Base-by-base conservation (phyloP, 2,797 vertebrate genomes). In the Gila robusta region DNA sequence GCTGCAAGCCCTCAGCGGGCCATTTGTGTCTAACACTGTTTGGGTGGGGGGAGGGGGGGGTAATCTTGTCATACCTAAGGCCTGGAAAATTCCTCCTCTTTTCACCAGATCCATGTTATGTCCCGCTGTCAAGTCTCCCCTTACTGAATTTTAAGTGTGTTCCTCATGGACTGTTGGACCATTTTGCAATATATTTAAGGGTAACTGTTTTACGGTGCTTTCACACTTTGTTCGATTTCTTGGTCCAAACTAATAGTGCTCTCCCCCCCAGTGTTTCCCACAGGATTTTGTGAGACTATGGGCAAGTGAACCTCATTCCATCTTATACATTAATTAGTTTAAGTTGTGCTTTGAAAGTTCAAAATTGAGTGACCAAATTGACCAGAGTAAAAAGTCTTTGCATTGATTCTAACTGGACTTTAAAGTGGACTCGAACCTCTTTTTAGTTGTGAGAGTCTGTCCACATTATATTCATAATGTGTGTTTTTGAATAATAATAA, bases 31-130 rank as follows among this genome's bases (percentile, higher is more conserved):
- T 26, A 54, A 69, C 11, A 64, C 32, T 16, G 19, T 44, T n/a
- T n/a, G n/a, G n/a, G n/a, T 44, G 62, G 73, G 59, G 3, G 52
- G 66, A n/a, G 52, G 6, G 35, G 4, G 35, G 35, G 35, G 2
- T 39, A 28, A 73, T 82, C 52, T 72, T 59, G 52, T 82, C 14
- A 72, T 82, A 62, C 39, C 54, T 47, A 26, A 71, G 49, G n/a
- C 80, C 23, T 82, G 37, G 44, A 78, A 11, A 62, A 79, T 62
- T 39, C 8, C 23, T 62, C 4, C 37, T 79, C 23, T 64, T 44
- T 79, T 28, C 37, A 41, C 5, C 37, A 64, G 37, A 64, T 64
- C 11, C 32, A 37, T 37, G 49, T 37, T 37, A 56, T 52, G 17
- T 32, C 28, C 28, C 35, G 6, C 41, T 73, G 35, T 23, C 19